phyloP scores from a whole-genome alignment of 2,888 invertebrate genomes.

The Drosophila melanosoma region DNA sequence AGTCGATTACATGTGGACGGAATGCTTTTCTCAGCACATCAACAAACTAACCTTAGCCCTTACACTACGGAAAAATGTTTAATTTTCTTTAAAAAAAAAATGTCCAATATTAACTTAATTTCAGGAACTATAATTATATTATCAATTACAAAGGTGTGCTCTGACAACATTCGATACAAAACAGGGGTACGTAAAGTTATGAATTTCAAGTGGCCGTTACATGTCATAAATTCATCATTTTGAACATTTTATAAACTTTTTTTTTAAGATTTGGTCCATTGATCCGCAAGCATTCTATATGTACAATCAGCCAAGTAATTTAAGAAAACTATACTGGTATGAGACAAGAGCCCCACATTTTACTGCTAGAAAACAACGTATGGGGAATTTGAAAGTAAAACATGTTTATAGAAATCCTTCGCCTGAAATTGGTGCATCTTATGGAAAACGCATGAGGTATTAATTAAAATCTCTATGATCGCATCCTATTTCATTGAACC shows the following conservation, averaged over 20 bases:
- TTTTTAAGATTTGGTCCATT: constrained; percentile 8
- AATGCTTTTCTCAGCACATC: not conserved
- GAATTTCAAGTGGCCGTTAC: not conserved
- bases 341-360: constrained; percentile 1
- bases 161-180: constrained; percentile 5
- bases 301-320: constrained; percentile 10
- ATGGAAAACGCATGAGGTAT: constrained; percentile 9
- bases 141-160: constrained; percentile 10
- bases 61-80: not conserved
- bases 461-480: not conserved
- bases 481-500: not conserved
- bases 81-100: not conserved
- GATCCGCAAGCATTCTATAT: constrained; percentile 14
- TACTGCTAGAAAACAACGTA: constrained; percentile 1
- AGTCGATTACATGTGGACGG: not conserved
- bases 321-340: constrained; percentile 7
- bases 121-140: constrained; percentile 2
- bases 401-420: constrained; percentile 9
- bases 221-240: not conserved
- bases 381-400: constrained; percentile 1
- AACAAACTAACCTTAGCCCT: not conserved
- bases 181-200: not conserved
- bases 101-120: not conserved
- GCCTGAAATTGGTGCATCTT: not conserved
- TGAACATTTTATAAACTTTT: not conserved